Base-by-base conservation (phyloP, 1,140 invertebrate genomes). In the Zaprionus tsacasi region DNA sequence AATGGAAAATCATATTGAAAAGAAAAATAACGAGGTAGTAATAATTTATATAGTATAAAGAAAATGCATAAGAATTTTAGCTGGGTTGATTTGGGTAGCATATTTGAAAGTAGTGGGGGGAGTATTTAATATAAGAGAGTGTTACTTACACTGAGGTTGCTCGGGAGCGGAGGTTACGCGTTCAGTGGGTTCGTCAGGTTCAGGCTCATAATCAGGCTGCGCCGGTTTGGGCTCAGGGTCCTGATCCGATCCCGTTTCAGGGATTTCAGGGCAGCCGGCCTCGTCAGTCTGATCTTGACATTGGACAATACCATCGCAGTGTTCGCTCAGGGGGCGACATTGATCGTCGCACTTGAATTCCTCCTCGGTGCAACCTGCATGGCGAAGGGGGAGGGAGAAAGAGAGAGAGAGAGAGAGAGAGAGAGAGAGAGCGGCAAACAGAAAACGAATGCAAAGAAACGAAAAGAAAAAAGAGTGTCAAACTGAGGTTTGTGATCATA, bases 271-370 rank as follows among this genome's bases (percentile, higher is more conserved):
- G 13, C 36, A 6, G n/a, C n/a, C n/a, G 25, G 78, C 76, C 83
- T 96, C 95, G 81, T 96, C 95, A 7, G 94, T 94, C 43, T 85
- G 76, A 71, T 95, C 95, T 74, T 94, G 91, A 7, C 83, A 88
- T 3, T 87, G 59, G 1, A 11, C 4, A 0, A 45, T 17, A 11
- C 93, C 93, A 83, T 95, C 93, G 70, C 95, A 95, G 25, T 87
- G 85, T 61, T 91, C 86, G 1, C 38, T 56, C 3, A 82, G 66
- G 2, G 93, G 81, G 69, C 95, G 93, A 70, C 95, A 95, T 35
- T 93, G 89, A 3, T 93, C 74, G 65, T 94, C 94, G 72, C 94
- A 94, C 57, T 94, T 93, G 83, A 95, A 95, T 79, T 95, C 93
- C 11, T 94, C 93, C 71, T 93, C 92, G n/a, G 83, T 81, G 92